phyloP scores from a whole-genome alignment of 2,797 vertebrate species.

The Micropoecilia bifurca region DNA sequence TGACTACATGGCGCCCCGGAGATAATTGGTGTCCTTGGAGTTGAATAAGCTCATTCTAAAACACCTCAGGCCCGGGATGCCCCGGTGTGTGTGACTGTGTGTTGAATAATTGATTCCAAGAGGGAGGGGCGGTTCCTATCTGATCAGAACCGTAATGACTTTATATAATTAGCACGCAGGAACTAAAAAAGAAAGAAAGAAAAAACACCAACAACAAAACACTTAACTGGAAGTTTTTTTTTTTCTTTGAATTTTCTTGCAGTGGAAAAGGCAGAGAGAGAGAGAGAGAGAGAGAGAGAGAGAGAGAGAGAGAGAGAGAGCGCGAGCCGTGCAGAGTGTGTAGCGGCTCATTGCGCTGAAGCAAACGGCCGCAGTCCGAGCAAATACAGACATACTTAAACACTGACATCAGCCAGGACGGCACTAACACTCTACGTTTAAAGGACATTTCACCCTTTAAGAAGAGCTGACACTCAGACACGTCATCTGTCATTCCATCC shows the following conservation, averaged over 20 bases:
- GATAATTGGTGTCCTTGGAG: conserved; percentile 81
- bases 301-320: not conserved
- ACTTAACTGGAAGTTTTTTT: conserved; percentile 57
- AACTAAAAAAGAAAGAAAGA: conserved; percentile 50
- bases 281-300: conserved; percentile 35
- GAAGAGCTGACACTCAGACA: conserved; percentile 33
- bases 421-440: conserved; percentile 22
- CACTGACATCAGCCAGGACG: conserved; percentile 65
- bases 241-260: not conserved
- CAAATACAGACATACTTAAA: conserved; percentile 51
- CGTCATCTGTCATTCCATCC: conserved; percentile 1
- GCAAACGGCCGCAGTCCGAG: conserved; percentile 50
- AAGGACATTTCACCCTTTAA: conserved; percentile 34
- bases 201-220: not conserved
- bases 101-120: conserved; percentile 98
- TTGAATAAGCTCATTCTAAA: conserved; percentile 79
- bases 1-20: conserved; percentile 64
- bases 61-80: conserved; percentile 81
- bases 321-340: conserved; percentile 20
- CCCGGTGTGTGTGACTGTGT: conserved; percentile 84
- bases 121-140: conserved; percentile 89
- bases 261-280: conserved; percentile 50
- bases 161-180: conserved; percentile 95
- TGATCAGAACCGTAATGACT: conserved; percentile 97
- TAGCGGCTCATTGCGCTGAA: conserved; percentile 35